Conservation (phyloP, 2,797 vertebrate species). For the Bothrops alternatus region DNA sequence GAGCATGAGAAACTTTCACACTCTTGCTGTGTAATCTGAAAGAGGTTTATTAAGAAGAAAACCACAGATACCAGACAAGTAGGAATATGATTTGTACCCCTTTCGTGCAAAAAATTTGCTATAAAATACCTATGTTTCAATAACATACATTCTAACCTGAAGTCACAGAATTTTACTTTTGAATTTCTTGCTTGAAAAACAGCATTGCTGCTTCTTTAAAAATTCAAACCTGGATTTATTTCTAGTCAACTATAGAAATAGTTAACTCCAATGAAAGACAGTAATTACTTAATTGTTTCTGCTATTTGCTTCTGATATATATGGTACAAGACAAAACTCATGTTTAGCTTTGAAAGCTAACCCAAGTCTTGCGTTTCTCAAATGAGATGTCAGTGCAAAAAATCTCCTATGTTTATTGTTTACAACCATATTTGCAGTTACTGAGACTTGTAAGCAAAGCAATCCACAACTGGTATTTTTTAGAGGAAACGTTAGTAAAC, state of each 20-base stretch:
- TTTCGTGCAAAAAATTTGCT: neutral
- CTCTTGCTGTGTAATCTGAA: neutral
- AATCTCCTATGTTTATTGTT: neutral
- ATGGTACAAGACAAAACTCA: conserved; percentile 6
- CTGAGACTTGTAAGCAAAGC: neutral
- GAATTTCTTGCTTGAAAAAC: neutral
- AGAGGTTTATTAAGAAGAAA: neutral
- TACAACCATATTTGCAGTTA: neutral
- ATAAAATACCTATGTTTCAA: neutral
- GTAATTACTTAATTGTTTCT: neutral
- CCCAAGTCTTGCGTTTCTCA: neutral
- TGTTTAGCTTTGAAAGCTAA: neutral
- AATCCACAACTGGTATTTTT: neutral
- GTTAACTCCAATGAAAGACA: neutral
- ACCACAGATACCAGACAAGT: neutral
- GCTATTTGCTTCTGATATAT: neutral
- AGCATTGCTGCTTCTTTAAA: neutral
- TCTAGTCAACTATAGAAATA: neutral
- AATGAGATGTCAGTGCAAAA: neutral
- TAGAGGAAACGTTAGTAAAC: neutral
- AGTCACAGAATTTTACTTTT: neutral
- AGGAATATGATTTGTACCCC: neutral
- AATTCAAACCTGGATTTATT: neutral
- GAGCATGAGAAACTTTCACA: neutral
- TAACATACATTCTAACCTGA: neutral